phyloP scores from a whole-genome alignment of 2,797 vertebrate species.

The Alauda arvensis region DNA sequence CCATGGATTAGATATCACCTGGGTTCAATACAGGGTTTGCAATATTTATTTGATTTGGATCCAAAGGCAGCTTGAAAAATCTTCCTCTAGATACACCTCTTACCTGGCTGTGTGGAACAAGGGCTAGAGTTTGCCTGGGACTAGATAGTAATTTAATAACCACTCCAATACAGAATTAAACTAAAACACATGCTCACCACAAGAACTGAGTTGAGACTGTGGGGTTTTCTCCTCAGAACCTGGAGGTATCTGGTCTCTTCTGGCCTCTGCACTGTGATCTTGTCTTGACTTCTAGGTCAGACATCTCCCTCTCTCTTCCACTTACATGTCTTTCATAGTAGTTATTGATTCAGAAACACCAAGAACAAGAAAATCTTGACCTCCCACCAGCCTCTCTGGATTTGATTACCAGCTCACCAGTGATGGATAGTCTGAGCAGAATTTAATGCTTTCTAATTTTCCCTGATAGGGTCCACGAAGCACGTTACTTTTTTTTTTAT shows the following conservation, averaged over 20 bases:
- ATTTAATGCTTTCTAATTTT: slow-evolving; percentile 74
- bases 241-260: not conserved
- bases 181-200: slow-evolving; percentile 44
- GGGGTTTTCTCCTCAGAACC: not conserved
- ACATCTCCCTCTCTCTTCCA: not conserved
- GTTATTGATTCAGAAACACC: slow-evolving; percentile 43
- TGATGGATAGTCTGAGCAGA: slow-evolving; percentile 58
- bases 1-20: slow-evolving; percentile 79
- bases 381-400: slow-evolving; percentile 53
- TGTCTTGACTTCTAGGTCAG: not conserved
- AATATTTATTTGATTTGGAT: slow-evolving; percentile 73
- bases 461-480: slow-evolving; percentile 58
- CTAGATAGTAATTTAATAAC: slow-evolving; percentile 63
- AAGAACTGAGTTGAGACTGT: not conserved
- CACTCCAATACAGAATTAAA: slow-evolving; percentile 51
- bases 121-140: slow-evolving; percentile 35
- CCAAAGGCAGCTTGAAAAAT: slow-evolving; percentile 55
- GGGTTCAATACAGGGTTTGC: slow-evolving; percentile 75
- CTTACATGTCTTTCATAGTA: not conserved
- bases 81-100: slow-evolving; percentile 60
- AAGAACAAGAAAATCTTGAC: slow-evolving; percentile 31
- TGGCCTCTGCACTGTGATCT: not conserved
- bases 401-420: slow-evolving; percentile 64
- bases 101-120: slow-evolving; percentile 71
- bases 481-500: slow-evolving; percentile 66